A percentile compares a stretch with the other conserved stretches of the same genome.
These are phyloP conservation scores for Drosophila setosimentum DNA, from an alignment of 2,888 invertebrate species.

Conservation along the genomic window DNA sequence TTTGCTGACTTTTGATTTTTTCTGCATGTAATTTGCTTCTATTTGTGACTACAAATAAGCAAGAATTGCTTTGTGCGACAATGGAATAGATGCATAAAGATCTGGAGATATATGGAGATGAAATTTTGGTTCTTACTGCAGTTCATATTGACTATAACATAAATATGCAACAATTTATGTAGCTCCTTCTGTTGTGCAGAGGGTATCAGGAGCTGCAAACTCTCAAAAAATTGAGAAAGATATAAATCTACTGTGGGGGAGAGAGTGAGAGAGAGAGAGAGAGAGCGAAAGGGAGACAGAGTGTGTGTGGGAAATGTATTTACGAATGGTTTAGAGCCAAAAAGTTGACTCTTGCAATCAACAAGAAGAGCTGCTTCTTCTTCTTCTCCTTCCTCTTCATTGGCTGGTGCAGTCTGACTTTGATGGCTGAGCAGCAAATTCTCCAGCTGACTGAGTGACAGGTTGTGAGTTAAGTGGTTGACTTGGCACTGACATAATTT, in stretches of 20 bases:
- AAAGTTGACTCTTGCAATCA: constrained; percentile 78
- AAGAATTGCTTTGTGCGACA: not conserved
- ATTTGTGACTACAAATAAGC: not conserved
- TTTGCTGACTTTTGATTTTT: not conserved
- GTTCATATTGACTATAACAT: not conserved
- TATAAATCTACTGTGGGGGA: not conserved
- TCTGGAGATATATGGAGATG: not conserved
- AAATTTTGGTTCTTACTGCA: not conserved
- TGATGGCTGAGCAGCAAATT: constrained; percentile 45
- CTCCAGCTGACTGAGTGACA: constrained; percentile 43
- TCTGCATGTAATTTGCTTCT: not conserved
- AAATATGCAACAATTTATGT: constrained; percentile 20
- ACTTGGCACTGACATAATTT: constrained; percentile 78
- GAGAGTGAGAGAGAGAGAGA: not conserved
- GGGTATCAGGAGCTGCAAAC: constrained; percentile 30
- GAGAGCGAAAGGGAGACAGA: not conserved
- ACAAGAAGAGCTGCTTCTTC: constrained; percentile 20
- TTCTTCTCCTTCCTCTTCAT: constrained; percentile 7
- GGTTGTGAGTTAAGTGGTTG: constrained; percentile 66
- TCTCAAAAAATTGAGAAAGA: constrained; percentile 24
- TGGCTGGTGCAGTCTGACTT: constrained; percentile 27
- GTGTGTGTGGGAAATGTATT: too few species aligned
- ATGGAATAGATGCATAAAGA: not conserved
- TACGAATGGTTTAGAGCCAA: constrained; percentile 12
- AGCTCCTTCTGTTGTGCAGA: constrained; percentile 8